Evolutionary conservation across 53 echinoderm and acorn worm species (phyloP).

Genomic region (Antedon mediterranea): DNA sequence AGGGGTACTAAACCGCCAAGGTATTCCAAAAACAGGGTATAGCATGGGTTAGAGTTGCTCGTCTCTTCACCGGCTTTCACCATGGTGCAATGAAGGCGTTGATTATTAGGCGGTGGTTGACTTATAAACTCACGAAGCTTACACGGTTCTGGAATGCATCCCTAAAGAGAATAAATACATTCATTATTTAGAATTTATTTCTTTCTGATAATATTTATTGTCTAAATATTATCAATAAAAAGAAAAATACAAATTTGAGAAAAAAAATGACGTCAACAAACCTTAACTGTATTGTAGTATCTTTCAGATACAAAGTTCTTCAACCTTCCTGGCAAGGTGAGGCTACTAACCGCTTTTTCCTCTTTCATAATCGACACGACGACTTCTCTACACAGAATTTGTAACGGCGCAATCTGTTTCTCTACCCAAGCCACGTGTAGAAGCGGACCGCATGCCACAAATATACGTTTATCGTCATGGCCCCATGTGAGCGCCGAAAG

Average conservation of each 20-base stretch:
- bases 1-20: slow-evolving; percentile 90
- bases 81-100: slow-evolving; percentile 96
- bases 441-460: slow-evolving; percentile 85
- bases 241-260: too few relatives aligned
- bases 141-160: slow-evolving; percentile 87
- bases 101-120: slow-evolving; percentile 88
- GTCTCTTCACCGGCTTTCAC: slow-evolving; percentile 83
- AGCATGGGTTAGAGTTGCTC: slow-evolving; percentile 77
- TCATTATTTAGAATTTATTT: too few relatives aligned
- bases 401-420: slow-evolving; percentile 87
- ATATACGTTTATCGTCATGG: slow-evolving; percentile 93
- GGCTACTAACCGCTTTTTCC: slow-evolving; percentile 50
- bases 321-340: slow-evolving; percentile 67
- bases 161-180: slow-evolving; percentile 15
- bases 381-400: slow-evolving; percentile 88
- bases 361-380: slow-evolving; percentile 53
- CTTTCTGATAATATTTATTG: too few relatives aligned
- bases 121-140: slow-evolving; percentile 90
- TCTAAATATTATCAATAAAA: too few relatives aligned
- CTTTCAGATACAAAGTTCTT: slow-evolving; percentile 61
- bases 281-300: slow-evolving; percentile 64
- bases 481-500: slow-evolving; percentile 92
- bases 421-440: slow-evolving; percentile 94
- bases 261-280: slow-evolving; percentile 9
- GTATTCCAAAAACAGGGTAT: slow-evolving; percentile 91